A percentile compares a stretch with the other conserved stretches of the same genome.
Conservation (phyloP, 2,797 vertebrate species). For the Lagocephalus sceleratus region DNA sequence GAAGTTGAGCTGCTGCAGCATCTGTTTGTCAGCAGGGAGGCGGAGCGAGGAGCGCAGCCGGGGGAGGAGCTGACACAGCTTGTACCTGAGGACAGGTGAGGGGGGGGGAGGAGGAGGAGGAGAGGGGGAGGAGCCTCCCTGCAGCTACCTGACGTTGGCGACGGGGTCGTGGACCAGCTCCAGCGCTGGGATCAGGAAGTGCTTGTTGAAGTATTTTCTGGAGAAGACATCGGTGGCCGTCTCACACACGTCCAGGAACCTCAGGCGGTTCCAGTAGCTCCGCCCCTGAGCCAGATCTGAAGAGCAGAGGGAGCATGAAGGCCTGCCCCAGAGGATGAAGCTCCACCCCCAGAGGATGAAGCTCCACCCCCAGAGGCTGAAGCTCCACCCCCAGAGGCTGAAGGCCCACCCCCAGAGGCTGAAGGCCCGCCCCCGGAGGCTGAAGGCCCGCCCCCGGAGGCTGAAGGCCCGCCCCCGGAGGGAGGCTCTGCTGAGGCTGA, state of each 20-base stretch:
- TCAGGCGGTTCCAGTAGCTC: constrained; percentile 93
- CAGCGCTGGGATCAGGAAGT: constrained; percentile 87
- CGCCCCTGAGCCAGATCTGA: constrained; percentile 90
- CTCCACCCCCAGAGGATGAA: not conserved
- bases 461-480: no score
- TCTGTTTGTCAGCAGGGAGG: constrained; percentile 87
- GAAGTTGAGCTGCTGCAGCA: constrained; percentile 90
- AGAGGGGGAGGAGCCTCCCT: not conserved
- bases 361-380: accelerated
- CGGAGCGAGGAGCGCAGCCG: constrained; percentile 87
- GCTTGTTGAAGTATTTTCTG: constrained; percentile 93
- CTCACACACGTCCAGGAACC: constrained; percentile 94
- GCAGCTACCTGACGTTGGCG: constrained; percentile 88
- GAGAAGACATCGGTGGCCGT: constrained; percentile 92
- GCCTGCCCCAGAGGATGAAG: no score
- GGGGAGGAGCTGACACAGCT: constrained; percentile 89
- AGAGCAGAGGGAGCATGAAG: constrained; percentile 3
- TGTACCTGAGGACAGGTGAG: constrained; percentile 69
- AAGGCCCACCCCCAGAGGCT: no score
- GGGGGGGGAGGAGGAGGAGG: not conserved
- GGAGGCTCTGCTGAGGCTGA: constrained; percentile 54
- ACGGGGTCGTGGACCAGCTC: constrained; percentile 92
- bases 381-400: no score
- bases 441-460: no score
- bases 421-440: not conserved